These are phyloP conservation scores for Podarcis cretensis DNA, from an alignment of 2,113 vertebrate species.

Conservation along the genomic window DNA sequence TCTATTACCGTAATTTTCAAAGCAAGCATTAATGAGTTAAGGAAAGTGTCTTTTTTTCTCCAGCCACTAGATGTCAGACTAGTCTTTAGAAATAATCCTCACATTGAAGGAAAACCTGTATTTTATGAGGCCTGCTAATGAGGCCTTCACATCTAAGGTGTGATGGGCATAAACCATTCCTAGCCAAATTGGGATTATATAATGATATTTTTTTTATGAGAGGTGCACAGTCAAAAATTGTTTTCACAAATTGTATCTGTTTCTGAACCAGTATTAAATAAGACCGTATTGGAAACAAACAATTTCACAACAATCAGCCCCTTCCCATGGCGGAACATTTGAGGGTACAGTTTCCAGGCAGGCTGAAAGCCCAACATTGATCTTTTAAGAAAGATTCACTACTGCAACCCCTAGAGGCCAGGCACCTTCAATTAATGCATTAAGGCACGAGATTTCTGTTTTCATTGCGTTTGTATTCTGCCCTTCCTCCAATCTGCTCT, in stretches of 20 bases:
- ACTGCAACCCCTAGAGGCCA: not conserved
- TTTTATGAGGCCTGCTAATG: not conserved
- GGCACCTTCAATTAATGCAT: not conserved
- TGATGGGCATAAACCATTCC: not conserved
- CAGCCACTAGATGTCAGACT: conserved; percentile 19
- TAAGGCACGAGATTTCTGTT: not conserved
- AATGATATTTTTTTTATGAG: not conserved
- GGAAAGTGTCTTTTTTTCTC: not conserved
- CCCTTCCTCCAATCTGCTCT: not conserved
- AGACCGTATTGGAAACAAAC: not conserved
- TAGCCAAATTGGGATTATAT: not conserved
- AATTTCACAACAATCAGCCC: not conserved
- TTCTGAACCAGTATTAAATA: not conserved
- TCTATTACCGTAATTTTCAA: not conserved
- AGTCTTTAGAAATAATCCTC: not conserved
- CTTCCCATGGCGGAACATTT: not conserved
- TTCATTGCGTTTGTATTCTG: not conserved
- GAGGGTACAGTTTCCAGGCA: not conserved
- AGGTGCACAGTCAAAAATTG: not conserved
- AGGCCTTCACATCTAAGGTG: not conserved
- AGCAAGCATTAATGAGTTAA: not conserved
- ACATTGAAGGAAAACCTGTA: not conserved
- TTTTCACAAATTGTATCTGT: not conserved
- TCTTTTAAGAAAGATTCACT: not conserved
- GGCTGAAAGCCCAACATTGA: not conserved